Evolutionary conservation across 2,797 vertebrate species (phyloP).

Genomic region (Pseudochaenichthys georgianus): DNA sequence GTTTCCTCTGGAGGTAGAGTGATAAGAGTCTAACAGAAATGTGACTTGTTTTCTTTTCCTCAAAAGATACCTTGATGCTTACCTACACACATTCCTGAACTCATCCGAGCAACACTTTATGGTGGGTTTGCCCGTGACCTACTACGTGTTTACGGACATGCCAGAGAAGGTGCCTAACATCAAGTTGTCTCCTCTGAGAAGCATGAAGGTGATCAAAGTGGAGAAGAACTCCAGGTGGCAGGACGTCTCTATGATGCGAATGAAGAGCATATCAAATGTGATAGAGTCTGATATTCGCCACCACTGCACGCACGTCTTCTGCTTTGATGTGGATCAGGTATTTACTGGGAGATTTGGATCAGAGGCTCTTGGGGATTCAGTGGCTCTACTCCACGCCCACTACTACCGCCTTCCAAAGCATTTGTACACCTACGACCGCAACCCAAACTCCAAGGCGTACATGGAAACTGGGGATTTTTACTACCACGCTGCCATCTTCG

Average conservation of each 20-base stretch:
- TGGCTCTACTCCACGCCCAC: slow-evolving; percentile 78
- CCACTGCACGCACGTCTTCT: slow-evolving; percentile 83
- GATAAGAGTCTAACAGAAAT: neutral
- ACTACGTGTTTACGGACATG: slow-evolving; percentile 68
- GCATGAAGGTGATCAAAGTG: no score
- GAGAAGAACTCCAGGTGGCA: slow-evolving; percentile 63
- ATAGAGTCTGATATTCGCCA: slow-evolving; percentile 80
- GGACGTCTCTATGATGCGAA: slow-evolving; percentile 76
- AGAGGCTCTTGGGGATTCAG: slow-evolving; percentile 76
- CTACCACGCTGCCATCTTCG: slow-evolving; percentile 83
- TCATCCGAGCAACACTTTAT: slow-evolving; percentile 71
- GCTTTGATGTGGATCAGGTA: slow-evolving; percentile 87
- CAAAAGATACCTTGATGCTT: slow-evolving; percentile 69
- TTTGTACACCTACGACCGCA: slow-evolving; percentile 72
- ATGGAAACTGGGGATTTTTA: slow-evolving; percentile 80
- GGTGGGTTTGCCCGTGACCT: slow-evolving; percentile 65
- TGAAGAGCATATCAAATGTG: slow-evolving; percentile 76
- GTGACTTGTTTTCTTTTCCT: neutral
- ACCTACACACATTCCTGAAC: slow-evolving; percentile 62
- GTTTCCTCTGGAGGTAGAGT: neutral
- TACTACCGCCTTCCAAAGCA: slow-evolving; percentile 65
- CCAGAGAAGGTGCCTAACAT: slow-evolving; percentile 51
- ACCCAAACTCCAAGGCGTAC: slow-evolving; percentile 75
- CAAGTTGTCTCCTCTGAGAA: no score
- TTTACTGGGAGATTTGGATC: slow-evolving; percentile 82